Base-by-base conservation (phyloP, 30 jellyfish, hydroid and myxozoan species). In the Aurelia sp. region DNA sequence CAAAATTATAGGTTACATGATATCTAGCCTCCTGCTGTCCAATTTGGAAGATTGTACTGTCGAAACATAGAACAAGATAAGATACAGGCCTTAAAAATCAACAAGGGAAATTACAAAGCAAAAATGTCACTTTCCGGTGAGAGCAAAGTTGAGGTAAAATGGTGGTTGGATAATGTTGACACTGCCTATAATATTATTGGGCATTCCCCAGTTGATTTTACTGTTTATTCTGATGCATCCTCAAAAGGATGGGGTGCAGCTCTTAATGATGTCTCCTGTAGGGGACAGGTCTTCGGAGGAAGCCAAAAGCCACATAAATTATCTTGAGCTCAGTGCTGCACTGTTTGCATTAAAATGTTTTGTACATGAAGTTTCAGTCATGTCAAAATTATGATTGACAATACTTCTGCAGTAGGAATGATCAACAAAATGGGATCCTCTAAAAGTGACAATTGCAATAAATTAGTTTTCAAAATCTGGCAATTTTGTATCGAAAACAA, bases 11-110 rank as follows among this genome's bases (percentile, higher is more conserved):
- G 92, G 87, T 12, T 19, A 69, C 53, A 60, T 83, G 58, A 83
- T 71, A n/a, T 83, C 92, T 21, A 83, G 87, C 79, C 71, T 83
- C 8, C 92, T 22, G 92, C 92, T 59, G 86, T 71, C 33, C 66
- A 61, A 40, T 83, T 17, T 67, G 86, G 91, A 21, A 30, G 30
- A 6, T 20, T 60, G 72, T 31, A 83, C 66, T 73, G 41, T 58
- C 33, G 92, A 62, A 19, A 33, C 11, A 41, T 78, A 21, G 77
- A 66, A 37, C 17, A 35, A 20, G 65, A 64, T 47, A 78, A 78
- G 22, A 61, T 64, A 13, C 50, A 63, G 7, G 71, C 78, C 33
- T 52, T 78, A 3, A 62, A 60, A 62, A 12, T 33, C 41, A 61
- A 17, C 21, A 78, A 48, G 71, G 70, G 84, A 73, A 52, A 48